These are phyloP conservation scores for Oophaga sylvatica DNA, from an alignment of 2,797 vertebrate species.

Conservation along the genomic window DNA sequence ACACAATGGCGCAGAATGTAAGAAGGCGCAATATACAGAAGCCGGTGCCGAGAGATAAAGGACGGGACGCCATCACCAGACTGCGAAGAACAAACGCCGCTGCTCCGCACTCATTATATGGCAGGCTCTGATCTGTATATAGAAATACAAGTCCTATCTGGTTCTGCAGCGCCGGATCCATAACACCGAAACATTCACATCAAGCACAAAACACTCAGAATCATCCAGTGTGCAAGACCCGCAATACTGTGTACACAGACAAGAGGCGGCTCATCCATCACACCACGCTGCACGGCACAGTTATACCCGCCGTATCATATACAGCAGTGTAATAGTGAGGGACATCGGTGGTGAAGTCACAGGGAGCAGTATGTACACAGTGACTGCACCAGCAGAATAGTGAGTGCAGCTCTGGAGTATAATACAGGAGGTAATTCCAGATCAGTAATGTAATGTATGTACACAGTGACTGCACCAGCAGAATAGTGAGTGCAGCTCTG, in stretches of 20 bases:
- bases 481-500: no score
- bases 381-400: no score
- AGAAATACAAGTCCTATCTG: slow-evolving; percentile 27
- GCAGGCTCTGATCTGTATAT: neutral
- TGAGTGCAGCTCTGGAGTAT: no score
- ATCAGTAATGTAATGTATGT: no score
- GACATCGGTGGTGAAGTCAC: no score
- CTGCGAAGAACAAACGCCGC: neutral
- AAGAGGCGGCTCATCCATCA: neutral
- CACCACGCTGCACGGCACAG: neutral
- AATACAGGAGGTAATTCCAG: no score
- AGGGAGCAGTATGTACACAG: no score
- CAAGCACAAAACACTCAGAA: neutral
- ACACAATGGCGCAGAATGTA: neutral
- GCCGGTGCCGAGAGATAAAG: neutral
- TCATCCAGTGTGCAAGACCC: neutral
- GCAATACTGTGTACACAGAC: neutral
- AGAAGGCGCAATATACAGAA: neutral
- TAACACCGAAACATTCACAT: neutral
- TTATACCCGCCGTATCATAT: neutral
- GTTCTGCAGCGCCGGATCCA: neutral
- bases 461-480: no score
- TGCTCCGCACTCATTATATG: slow-evolving; percentile 34
- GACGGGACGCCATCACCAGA: neutral
- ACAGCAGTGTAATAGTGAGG: no score